Evolutionary conservation across 1,140 invertebrate genomes (phyloP).

Genomic region (Laodelphax striatellus): DNA sequence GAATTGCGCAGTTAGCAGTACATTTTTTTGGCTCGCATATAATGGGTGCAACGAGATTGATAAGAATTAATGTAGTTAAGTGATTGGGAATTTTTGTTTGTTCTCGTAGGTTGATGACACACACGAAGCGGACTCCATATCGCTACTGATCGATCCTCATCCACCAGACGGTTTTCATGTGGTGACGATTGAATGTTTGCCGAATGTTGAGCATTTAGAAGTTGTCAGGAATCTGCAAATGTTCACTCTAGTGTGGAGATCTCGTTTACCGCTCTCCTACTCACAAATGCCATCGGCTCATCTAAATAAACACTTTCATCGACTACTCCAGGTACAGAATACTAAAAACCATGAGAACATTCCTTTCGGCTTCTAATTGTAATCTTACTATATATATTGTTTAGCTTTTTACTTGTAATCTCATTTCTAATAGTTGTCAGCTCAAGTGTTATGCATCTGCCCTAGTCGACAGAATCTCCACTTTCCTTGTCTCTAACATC

Average conservation of each 20-base stretch:
- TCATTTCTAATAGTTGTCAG: too few relatives aligned
- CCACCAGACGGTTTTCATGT: slow-evolving; percentile 71
- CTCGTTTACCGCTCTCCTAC: slow-evolving; percentile 41
- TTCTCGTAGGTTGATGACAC: slow-evolving; percentile 64
- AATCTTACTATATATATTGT: too few relatives aligned
- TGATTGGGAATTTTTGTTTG: slow-evolving; percentile 3
- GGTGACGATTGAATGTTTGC: slow-evolving; percentile 71
- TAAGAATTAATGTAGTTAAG: too few relatives aligned
- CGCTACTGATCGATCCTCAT: slow-evolving; percentile 61
- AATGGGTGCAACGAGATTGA: too few relatives aligned
- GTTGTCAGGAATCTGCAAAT: slow-evolving; percentile 69
- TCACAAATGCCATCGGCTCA: slow-evolving; percentile 36
- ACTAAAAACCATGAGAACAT: too few relatives aligned
- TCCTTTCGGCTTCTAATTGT: too few relatives aligned
- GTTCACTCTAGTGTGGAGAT: slow-evolving; percentile 75
- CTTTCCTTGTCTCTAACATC: too few relatives aligned
- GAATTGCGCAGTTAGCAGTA: too few relatives aligned
- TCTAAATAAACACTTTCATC: slow-evolving; percentile 49
- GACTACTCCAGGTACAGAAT: slow-evolving; percentile 43
- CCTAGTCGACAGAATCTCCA: too few relatives aligned
- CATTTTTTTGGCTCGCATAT: too few relatives aligned
- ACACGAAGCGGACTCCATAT: slow-evolving; percentile 71
- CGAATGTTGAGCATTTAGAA: slow-evolving; percentile 55
- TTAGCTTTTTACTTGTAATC: too few relatives aligned
- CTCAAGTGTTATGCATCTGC: too few relatives aligned